Base-by-base conservation (phyloP, 1,140 invertebrate genomes). In the Neodiprion virginianus region DNA sequence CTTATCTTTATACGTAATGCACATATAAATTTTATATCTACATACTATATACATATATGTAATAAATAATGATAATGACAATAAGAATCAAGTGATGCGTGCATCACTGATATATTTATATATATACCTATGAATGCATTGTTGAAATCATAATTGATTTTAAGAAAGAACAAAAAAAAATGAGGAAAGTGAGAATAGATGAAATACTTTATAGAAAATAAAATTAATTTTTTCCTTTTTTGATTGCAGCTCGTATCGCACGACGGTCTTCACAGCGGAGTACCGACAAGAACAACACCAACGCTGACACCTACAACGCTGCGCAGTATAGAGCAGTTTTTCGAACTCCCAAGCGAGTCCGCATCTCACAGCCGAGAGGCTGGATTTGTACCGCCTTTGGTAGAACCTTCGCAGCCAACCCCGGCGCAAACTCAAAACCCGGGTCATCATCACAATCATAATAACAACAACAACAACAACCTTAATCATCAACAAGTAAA, bases 231-330 rank as follows among this genome's bases (percentile, higher is more conserved):
- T 40, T 40, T 40, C 5, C 28, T 78, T 76, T 83, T 85, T 83
- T 87, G 74, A 77, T 93, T 93, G 11, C 91, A 96, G 95, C 92
- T 95, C 88, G 92, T 93, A 73, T 92, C 93, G 82, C 90, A 96
- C 83, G 95, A 96, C 88, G 94, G 94, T 77, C 89, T 96, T 81
- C 93, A 94, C 84, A 94, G 93, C 84, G 95, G 95, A 79, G 95
- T 97, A 77, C 95, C 95, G 67, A 97, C 96, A 53, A 91, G 94
- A 84, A 97, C 96, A 70, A 98, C 96, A 78, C 93, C 96, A 73
- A 97, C 96, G 78, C 90, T 98, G 78, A 99, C 97, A 72, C 97
- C 97, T 74, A 98, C 97, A 23, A 97, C 96, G 74, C 89, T 98
- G 80, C 91, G 95, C 78, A 97, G 93, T 87, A 96, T 98, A 83